A percentile compares a stretch with the other conserved stretches of the same genome.
phyloP scores from a whole-genome alignment of 2,888 invertebrate species.

The Phymatocera aterrima region DNA sequence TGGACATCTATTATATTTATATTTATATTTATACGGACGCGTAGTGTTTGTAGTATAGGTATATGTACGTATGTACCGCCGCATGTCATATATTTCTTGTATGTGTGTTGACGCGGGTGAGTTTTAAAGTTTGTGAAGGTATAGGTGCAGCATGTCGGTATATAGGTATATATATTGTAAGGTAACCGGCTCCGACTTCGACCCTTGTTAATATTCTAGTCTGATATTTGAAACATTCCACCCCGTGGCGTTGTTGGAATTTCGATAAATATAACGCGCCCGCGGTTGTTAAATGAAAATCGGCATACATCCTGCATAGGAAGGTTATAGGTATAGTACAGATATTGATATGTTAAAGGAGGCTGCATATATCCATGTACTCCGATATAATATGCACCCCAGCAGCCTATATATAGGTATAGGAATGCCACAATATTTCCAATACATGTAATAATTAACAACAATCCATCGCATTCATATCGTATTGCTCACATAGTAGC shows the following conservation, averaged over 20 bases:
- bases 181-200: neutral
- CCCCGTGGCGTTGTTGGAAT: slow-evolving; percentile 56
- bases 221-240: slow-evolving; percentile 59
- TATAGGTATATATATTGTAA: neutral
- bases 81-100: neutral
- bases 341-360: too few species aligned
- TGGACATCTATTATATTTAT: neutral
- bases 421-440: too few species aligned
- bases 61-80: neutral
- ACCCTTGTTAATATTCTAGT: slow-evolving; percentile 60
- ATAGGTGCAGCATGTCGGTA: too few species aligned
- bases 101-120: neutral
- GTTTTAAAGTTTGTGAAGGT: neutral
- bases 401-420: too few species aligned
- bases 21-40: neutral
- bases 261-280: slow-evolving; percentile 51
- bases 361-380: too few species aligned
- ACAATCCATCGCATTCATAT: too few species aligned
- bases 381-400: too few species aligned
- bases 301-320: slow-evolving; percentile 3
- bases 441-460: too few species aligned
- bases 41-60: too few species aligned
- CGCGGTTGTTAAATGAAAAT: slow-evolving; percentile 14
- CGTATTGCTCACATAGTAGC: too few species aligned
- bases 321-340: too few species aligned